A percentile compares a stretch with the other conserved stretches of the same genome.
These are phyloP conservation scores for Fringilla coelebs DNA, from an alignment of 2,797 vertebrate species.

Conservation along the genomic window DNA sequence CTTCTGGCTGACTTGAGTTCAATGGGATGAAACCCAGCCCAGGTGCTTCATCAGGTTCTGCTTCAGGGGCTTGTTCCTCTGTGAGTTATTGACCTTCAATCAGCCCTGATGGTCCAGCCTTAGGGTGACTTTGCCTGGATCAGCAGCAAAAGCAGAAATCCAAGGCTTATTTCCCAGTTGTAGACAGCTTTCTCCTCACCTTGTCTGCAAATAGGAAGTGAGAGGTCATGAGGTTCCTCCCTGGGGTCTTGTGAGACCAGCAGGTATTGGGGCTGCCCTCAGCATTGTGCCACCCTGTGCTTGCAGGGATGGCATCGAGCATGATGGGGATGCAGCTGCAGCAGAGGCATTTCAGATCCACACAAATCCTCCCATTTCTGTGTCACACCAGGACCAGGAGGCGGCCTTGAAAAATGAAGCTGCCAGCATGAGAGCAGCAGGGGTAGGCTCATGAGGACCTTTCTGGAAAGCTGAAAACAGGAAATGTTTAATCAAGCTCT, in stretches of 20 bases:
- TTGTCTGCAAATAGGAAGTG: not conserved
- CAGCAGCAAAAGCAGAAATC: not conserved
- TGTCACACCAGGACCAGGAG: not conserved
- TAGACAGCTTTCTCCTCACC: not conserved
- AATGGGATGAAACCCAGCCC: not conserved
- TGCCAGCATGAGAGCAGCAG: not conserved
- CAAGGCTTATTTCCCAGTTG: not conserved
- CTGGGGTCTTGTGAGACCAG: not conserved
- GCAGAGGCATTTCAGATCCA: not conserved
- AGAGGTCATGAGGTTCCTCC: not conserved
- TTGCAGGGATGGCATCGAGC: not conserved
- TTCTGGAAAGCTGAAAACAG: constrained; percentile 75
- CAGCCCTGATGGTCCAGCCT: not conserved
- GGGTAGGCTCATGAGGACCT: constrained; percentile 36
- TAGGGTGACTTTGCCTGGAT: not conserved
- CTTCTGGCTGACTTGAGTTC: not conserved
- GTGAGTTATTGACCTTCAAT: not conserved
- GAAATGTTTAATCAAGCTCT: constrained; percentile 76
- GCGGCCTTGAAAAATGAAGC: constrained; percentile 23
- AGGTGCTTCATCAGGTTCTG: not conserved
- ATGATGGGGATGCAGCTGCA: rapidly evolving
- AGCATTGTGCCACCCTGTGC: not conserved
- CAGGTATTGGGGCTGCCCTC: not conserved
- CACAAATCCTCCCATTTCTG: not conserved
- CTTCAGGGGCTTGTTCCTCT: not conserved